Conservation (phyloP, 2,113 vertebrate species). For the Vombatus ursinus region DNA sequence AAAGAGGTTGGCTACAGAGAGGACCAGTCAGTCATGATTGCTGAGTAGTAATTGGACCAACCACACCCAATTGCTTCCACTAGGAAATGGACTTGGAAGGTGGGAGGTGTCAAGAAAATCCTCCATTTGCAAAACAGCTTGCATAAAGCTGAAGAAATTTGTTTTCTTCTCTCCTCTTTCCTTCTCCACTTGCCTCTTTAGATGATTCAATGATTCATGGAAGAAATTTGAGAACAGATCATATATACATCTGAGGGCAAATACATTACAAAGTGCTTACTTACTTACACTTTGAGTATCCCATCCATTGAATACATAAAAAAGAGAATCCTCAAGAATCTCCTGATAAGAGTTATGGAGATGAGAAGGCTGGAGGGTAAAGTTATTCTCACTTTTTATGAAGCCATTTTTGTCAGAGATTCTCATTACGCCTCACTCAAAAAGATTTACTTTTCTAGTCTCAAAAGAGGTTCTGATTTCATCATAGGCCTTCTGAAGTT, state of each 20-base stretch:
- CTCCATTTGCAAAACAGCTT: constrained; percentile 41
- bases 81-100: not conserved
- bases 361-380: not conserved
- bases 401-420: constrained; percentile 1
- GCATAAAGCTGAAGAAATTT: constrained; percentile 15
- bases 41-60: constrained; percentile 38
- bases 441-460: constrained; percentile 17
- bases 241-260: not conserved
- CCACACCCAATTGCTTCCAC: constrained; percentile 44
- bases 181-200: constrained; percentile 24
- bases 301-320: constrained; percentile 8
- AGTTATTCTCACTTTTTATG: constrained; percentile 14
- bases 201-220: constrained; percentile 9
- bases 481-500: constrained; percentile 33
- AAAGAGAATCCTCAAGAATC: not conserved
- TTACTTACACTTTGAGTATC: constrained; percentile 35
- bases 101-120: constrained; percentile 42
- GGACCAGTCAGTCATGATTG: constrained; percentile 23
- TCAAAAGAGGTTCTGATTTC: constrained; percentile 25
- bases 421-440: not conserved
- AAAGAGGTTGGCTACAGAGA: constrained; percentile 56
- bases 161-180: not conserved
- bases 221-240: constrained; percentile 32
- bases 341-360: constrained; percentile 13
- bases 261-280: not conserved